phyloP scores from a whole-genome alignment of 2,113 vertebrate species.

The Pagrus major region DNA sequence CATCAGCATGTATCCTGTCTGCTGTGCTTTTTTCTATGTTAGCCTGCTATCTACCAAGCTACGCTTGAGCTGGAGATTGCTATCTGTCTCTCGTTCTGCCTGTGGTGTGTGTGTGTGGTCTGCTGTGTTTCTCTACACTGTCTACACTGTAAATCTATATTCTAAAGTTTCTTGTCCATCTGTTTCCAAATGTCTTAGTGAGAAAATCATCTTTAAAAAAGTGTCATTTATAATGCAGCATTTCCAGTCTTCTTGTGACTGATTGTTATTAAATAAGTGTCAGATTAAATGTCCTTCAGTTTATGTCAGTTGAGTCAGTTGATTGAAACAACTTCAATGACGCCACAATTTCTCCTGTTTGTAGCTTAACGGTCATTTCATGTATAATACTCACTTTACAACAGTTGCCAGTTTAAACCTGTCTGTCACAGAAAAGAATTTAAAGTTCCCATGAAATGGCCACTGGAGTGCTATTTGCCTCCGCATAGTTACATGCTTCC shows the following conservation, averaged over 20 bases:
- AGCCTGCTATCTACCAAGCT: constrained; percentile 18
- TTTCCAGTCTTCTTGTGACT: not conserved
- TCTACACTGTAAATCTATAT: not conserved
- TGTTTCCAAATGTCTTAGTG: not conserved
- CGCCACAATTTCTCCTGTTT: not conserved
- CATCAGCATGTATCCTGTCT: constrained; percentile 29
- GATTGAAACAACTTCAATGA: not conserved
- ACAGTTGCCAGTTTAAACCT: too few species aligned
- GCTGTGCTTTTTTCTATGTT: constrained; percentile 7
- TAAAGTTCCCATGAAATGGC: too few species aligned
- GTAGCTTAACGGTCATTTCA: not conserved
- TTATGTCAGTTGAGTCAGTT: not conserved
- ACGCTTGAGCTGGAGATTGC: constrained; percentile 18
- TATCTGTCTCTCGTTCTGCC: not conserved
- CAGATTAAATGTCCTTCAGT: not conserved
- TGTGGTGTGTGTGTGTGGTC: not conserved
- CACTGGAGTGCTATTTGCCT: too few species aligned
- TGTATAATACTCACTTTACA: not conserved
- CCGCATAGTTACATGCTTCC: too few species aligned
- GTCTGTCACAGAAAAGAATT: too few species aligned
- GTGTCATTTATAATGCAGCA: not conserved
- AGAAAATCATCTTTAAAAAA: not conserved
- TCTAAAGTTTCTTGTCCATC: not conserved
- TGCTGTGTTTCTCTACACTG: not conserved
- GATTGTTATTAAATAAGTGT: not conserved